Conservation (phyloP, 2,113 vertebrate species). For the Maylandia zebra region DNA sequence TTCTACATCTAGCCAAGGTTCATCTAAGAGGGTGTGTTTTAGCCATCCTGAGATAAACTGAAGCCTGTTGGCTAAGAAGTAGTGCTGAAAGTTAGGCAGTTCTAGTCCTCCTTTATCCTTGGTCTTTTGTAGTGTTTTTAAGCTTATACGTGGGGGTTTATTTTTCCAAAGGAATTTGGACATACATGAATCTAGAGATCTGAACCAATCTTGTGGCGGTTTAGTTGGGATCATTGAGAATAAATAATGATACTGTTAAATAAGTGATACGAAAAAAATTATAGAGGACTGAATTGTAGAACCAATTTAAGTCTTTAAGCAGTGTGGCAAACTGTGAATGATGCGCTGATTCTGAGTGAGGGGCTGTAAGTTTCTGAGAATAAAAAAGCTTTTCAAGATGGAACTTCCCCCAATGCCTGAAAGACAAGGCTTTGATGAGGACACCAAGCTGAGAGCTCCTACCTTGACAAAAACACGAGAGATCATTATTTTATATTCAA, state of each 20-base stretch:
- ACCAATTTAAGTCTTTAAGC: background rate
- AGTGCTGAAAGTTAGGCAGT: too few relatives aligned
- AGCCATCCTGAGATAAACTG: too few relatives aligned
- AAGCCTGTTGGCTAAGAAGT: too few relatives aligned
- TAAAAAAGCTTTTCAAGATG: conserved; percentile 9
- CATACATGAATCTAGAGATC: too few relatives aligned
- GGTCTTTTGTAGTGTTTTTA: too few relatives aligned
- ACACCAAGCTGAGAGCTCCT: conserved; percentile 7
- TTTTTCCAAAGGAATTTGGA: too few relatives aligned
- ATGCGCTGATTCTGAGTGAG: conserved; percentile 3
- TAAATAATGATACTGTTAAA: background rate
- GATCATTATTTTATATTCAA: conserved; percentile 4
- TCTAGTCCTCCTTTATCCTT: too few relatives aligned
- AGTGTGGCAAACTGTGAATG: conserved; percentile 23
- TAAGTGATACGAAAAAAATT: background rate
- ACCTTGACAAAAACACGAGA: conserved; percentile 19
- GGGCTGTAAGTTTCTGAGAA: conserved; percentile 11
- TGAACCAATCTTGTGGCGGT: too few relatives aligned
- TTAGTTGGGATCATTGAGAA: too few relatives aligned
- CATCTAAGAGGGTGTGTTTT: too few relatives aligned
- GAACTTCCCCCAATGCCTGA: conserved; percentile 5
- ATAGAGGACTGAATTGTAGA: background rate
- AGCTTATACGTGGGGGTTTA: too few relatives aligned
- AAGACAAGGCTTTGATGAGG: conserved; percentile 48
- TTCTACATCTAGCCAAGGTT: too few relatives aligned